phyloP scores from a whole-genome alignment of 2,797 vertebrate species.

The Neosalanx taihuensis region DNA sequence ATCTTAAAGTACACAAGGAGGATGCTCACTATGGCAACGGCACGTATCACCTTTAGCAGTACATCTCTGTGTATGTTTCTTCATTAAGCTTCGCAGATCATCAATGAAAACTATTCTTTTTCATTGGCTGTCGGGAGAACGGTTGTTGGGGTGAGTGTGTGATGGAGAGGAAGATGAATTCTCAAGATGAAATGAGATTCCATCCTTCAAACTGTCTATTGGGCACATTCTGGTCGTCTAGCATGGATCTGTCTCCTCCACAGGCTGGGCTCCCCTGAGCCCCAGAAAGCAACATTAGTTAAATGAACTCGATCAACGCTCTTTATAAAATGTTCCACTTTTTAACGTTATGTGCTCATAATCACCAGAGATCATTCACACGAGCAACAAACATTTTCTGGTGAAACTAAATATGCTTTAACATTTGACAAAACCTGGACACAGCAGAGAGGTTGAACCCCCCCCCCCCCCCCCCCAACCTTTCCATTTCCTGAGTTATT shows the following conservation, averaged over 20 bases:
- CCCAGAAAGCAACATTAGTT: too few relatives aligned
- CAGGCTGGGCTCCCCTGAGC: too few relatives aligned
- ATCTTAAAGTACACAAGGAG: slow-evolving; percentile 55
- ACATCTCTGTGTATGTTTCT: slow-evolving; percentile 62
- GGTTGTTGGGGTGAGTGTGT: slow-evolving; percentile 55
- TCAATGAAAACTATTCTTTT: slow-evolving; percentile 67
- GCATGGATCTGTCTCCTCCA: too few relatives aligned
- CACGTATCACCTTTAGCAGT: slow-evolving; percentile 60
- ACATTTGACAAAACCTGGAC: neutral
- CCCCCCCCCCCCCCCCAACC: slow-evolving; percentile 25
- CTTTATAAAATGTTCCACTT: too few relatives aligned
- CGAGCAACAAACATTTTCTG: neutral
- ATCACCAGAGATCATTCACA: neutral
- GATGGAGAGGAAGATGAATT: slow-evolving; percentile 28
- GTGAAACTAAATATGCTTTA: too few relatives aligned
- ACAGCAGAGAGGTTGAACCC: neutral
- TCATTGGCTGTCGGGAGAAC: slow-evolving; percentile 58
- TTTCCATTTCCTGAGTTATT: slow-evolving; percentile 56
- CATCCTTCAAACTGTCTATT: slow-evolving; percentile 22
- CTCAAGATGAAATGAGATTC: slow-evolving; percentile 47
- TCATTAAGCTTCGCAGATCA: slow-evolving; percentile 69
- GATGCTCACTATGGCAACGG: slow-evolving; percentile 64
- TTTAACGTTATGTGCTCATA: neutral
- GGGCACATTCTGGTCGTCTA: slow-evolving; percentile 8
- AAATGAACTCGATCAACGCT: too few relatives aligned